A percentile compares a stretch with the other conserved stretches of the same genome.
Conservation (phyloP, 2,888 invertebrate species). For the Hanleya hanleyi region DNA sequence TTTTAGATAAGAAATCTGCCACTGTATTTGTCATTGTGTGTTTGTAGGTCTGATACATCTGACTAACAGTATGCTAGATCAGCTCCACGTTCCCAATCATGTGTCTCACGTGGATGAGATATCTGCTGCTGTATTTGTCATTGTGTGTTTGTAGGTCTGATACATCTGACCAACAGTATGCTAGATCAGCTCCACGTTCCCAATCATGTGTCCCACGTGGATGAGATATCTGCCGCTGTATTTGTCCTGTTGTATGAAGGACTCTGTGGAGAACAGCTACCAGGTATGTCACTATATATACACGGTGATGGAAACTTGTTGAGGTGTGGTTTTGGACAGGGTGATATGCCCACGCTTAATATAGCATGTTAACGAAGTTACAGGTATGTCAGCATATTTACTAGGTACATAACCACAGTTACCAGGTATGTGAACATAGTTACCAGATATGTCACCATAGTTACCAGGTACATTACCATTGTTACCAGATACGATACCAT, state of each 20-base stretch:
- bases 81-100: conserved; percentile 59
- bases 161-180: conserved; percentile 62
- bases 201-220: conserved; percentile 45
- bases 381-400: no score
- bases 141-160: conserved; percentile 44
- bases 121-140: neutral
- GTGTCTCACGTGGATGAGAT: no score
- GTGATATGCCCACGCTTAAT: no score
- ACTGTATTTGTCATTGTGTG: neutral
- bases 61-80: conserved; percentile 62
- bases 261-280: conserved; percentile 66
- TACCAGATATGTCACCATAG: no score
- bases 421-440: no score
- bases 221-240: conserved; percentile 62
- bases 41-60: conserved; percentile 53
- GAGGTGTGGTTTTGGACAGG: no score
- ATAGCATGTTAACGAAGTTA: no score
- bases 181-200: conserved; percentile 64
- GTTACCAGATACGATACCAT: no score
- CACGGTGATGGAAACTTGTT: no score
- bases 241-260: conserved; percentile 71
- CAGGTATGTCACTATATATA: conserved; percentile 52
- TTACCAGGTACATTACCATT: no score
- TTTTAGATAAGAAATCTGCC: no score
- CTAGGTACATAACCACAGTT: no score